Evolutionary conservation across 2,797 vertebrate genomes (phyloP), one percentile per base, ranked within the genome.

Genomic region (Pseudochaenichthys georgianus): DNA sequence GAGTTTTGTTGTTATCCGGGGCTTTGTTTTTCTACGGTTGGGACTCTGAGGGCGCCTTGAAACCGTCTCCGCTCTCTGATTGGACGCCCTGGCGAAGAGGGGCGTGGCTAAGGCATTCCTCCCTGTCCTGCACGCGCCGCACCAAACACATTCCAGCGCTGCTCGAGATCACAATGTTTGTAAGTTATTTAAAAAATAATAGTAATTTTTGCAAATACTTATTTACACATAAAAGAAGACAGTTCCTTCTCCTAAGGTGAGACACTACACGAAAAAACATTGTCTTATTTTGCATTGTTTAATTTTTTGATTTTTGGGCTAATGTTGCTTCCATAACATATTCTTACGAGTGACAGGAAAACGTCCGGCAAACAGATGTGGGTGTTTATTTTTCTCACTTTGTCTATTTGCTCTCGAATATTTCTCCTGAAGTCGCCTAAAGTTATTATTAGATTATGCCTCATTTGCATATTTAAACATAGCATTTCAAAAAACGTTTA

Each of bases 11-110:
- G 73, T 75, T 81, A 75, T 82, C 64, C 80, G 51, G 8, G 66
- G 88, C 77, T 92, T 95, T 96, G 94, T 96, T 95, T 95, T 96
- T 94, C 90, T 94, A 90, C 87, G 77, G 86, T 81, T 78, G 88
- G 87, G 88, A 87, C 92, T 79, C 47, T 34, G 52, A 17, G 95
- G 95, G 94, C 71, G 94, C 93, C 95, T 95, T 81, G 91, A 96
- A 95, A 96, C 95, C 1, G 93, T 73, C 52, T 0, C 47, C 2
- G n/a, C 34, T 3, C 52, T 34, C 82, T 28, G 93, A 95, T 96
- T 96, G 95, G 95, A 10, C 77, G 58, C 50, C 13, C 19, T 34
- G 52, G 81, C 73, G 80, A 64, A 81, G 78, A 31, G 93, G 92
- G 95, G 95, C 87, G 95, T 94, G 88, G 85, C 42, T 72, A 73